Base-by-base conservation (phyloP, 2,888 invertebrate species). In the Lasioglossum zephyrum region DNA sequence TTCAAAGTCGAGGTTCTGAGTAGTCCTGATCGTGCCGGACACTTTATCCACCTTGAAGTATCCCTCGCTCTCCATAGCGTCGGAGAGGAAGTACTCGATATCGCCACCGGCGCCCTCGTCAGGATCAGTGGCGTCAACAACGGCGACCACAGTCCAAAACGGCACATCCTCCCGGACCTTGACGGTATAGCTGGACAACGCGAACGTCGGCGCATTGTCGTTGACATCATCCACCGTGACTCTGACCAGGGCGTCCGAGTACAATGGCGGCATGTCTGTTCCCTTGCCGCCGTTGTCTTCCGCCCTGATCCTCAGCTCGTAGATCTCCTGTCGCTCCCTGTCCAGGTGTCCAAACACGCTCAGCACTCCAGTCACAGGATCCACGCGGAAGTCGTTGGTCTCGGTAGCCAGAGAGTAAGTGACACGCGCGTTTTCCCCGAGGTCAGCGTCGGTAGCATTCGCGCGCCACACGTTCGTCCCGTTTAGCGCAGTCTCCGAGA, bases 101-200 rank as follows among this genome's bases (percentile, higher is more conserved):
- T 96, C 96, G 4, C 99, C 99, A 85, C 98, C 98, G 0, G 96
- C 96, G 0, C 98, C 98, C 63, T 97, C 96, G 95, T 99, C 99
- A 0, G 97, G 97, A 95, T 99, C 99, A 57, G 97, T 97, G 0
- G 97, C 97, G 47, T 96, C 97, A 31, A 99, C 96, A 36, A 98
- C 97, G 1, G 98, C 98, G 2, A 99, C 97, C 2, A 98, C 97
- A 82, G 98, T 97, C 85, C 99, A 99, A 3, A 97, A 95, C 0
- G 99, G 99, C 79, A 99, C 96, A 95, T 99, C 99, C 95, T 99
- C 99, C 9, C 98, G 97, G 39, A 98, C 97, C 93, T 98, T 98
- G 60, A 98, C 98, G 4, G 95, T 94, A 93, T 98, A 98, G 87
- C 97, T 96, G 44, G 96, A 95, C 73, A 98, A 96, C 49, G 97